Evolutionary conservation across 1,140 invertebrate species (phyloP).

Genomic region (Neodiprion virginianus): DNA sequence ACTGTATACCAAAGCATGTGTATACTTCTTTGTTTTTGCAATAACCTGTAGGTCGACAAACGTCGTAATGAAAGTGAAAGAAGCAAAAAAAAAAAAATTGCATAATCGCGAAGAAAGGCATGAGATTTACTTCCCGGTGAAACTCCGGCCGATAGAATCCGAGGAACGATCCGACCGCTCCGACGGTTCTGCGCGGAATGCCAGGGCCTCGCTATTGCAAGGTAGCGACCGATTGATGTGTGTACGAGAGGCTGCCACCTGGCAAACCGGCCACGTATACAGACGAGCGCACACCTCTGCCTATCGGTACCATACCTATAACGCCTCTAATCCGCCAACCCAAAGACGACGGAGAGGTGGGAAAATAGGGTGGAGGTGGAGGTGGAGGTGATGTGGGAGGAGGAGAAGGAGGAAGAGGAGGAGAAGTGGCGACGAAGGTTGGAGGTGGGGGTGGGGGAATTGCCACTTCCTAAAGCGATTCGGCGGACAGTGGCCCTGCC

Average conservation of each 20-base stretch:
- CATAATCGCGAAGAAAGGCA: too few species aligned
- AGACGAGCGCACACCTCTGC: too few species aligned
- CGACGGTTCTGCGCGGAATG: slow-evolving; percentile 4
- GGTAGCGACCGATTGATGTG: too few species aligned
- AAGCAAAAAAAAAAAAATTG: too few species aligned
- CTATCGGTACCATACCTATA: too few species aligned
- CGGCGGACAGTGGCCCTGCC: background rate
- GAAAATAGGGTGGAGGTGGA: background rate
- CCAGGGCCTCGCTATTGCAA: background rate
- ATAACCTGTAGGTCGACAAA: too few species aligned
- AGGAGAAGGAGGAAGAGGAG: slow-evolving; percentile 7
- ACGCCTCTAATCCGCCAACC: background rate
- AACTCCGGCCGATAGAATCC: too few species aligned
- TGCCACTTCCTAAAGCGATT: slow-evolving; percentile 35
- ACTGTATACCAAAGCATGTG: too few species aligned
- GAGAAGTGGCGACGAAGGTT: slow-evolving; percentile 27
- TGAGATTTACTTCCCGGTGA: too few species aligned
- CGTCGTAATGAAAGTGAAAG: too few species aligned
- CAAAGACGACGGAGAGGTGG: background rate
- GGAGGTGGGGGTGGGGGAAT: slow-evolving; percentile 6
- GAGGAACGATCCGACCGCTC: background rate
- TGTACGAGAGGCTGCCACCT: background rate
- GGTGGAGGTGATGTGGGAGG: slow-evolving; percentile 31
- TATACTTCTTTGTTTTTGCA: too few species aligned
- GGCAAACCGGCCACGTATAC: background rate